Percentiles rank a stretch among this genome's conserved stretches.
These are phyloP conservation scores for Opisthograptis luteolata DNA, from an alignment of 2,888 invertebrate genomes.

Conservation along the genomic window DNA sequence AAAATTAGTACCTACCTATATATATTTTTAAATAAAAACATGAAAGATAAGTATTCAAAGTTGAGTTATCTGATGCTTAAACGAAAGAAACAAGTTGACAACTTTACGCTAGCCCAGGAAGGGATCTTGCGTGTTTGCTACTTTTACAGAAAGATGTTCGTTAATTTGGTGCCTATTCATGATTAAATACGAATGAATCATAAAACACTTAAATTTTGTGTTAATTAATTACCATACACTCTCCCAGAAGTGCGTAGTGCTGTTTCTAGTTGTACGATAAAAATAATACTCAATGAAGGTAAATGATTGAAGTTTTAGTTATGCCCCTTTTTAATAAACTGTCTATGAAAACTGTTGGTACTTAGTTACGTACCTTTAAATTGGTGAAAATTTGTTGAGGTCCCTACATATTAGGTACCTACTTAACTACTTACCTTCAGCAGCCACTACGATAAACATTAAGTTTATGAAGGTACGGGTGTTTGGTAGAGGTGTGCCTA, in stretches of 20 bases:
- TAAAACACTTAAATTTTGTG: constrained; percentile 20
- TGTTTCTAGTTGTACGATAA: neutral
- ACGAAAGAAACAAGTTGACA: constrained; percentile 42
- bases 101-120: constrained; percentile 55
- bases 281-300: too few species aligned
- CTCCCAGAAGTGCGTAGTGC: neutral
- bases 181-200: constrained; percentile 31
- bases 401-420: too few species aligned
- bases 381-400: too few species aligned
- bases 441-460: neutral
- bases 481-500: too few species aligned
- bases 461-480: neutral
- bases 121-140: constrained; percentile 38
- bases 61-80: too few species aligned
- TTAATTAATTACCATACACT: constrained; percentile 3
- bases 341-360: too few species aligned
- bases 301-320: too few species aligned
- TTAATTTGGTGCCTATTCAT: constrained; percentile 20
- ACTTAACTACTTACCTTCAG: neutral
- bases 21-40: too few species aligned
- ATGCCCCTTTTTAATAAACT: too few species aligned
- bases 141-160: constrained; percentile 42
- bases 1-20: too few species aligned
- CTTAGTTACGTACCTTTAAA: too few species aligned
- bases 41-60: too few species aligned